phyloP scores from a whole-genome alignment of 2,113 vertebrate species.

The Condylura cristata region DNA sequence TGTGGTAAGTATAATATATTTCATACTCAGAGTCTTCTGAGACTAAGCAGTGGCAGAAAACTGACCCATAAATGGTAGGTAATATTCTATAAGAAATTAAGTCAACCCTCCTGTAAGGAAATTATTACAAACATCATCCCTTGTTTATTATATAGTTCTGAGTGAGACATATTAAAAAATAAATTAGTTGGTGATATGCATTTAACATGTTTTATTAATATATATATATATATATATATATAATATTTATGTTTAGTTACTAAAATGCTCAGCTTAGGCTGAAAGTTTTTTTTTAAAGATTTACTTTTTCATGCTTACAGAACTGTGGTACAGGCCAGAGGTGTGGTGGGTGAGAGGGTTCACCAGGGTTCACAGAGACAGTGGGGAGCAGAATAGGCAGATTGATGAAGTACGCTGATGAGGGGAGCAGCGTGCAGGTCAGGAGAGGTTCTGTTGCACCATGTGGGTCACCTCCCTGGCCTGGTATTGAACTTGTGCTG shows the following conservation, averaged over 20 bases:
- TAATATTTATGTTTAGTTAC: not conserved
- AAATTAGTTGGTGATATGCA: slow-evolving; percentile 12
- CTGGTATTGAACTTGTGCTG: too few species aligned
- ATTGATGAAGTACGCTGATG: too few species aligned
- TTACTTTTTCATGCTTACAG: too few species aligned
- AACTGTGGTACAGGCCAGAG: too few species aligned
- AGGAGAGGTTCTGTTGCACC: too few species aligned
- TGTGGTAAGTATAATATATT: slow-evolving; percentile 50
- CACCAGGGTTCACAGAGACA: too few species aligned
- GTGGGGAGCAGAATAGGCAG: too few species aligned
- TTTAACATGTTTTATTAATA: slow-evolving; percentile 16
- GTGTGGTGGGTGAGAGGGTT: too few species aligned
- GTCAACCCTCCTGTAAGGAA: not conserved
- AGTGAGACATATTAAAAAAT: not conserved
- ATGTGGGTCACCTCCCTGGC: too few species aligned
- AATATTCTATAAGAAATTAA: slow-evolving; percentile 49
- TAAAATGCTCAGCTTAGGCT: slow-evolving; percentile 42
- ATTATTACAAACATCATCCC: slow-evolving; percentile 23
- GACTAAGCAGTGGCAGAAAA: slow-evolving; percentile 22
- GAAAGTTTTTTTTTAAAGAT: too few species aligned
- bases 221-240: not conserved
- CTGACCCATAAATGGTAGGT: not conserved
- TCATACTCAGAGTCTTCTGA: slow-evolving; percentile 2
- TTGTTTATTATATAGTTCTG: slow-evolving; percentile 41
- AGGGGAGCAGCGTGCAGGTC: too few species aligned